These are phyloP conservation scores for Limulus polyphemus DNA, from an alignment of 2,888 invertebrate species.

Conservation along the genomic window DNA sequence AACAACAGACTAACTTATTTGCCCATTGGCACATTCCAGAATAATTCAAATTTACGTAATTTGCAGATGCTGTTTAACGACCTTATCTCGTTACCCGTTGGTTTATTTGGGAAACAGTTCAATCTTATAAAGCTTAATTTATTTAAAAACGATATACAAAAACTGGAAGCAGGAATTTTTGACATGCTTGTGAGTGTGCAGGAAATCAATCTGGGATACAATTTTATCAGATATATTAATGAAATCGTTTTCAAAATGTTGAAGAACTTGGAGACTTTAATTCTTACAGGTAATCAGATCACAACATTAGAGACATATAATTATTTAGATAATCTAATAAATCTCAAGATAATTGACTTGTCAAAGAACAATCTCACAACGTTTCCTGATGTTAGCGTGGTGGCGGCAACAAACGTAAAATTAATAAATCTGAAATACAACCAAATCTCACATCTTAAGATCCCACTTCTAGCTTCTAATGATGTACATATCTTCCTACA, in stretches of 20 bases:
- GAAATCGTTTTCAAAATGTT: no score
- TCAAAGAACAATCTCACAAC: constrained; percentile 49
- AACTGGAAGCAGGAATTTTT: constrained; percentile 4
- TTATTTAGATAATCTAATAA: constrained; percentile 52
- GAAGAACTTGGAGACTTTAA: constrained; percentile 3
- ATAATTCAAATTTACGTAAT: constrained; percentile 19
- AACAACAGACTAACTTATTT: constrained; percentile 18
- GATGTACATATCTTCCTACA: not conserved
- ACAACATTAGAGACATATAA: constrained; percentile 1
- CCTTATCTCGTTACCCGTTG: not conserved
- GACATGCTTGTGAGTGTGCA: not conserved
- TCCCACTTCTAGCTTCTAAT: constrained; percentile 8
- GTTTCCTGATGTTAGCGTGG: constrained; percentile 43
- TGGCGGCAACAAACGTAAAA: constrained; percentile 18
- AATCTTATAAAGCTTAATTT: constrained; percentile 12
- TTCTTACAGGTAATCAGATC: constrained; percentile 14
- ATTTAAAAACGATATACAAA: constrained; percentile 13
- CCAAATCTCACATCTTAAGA: constrained; percentile 7
- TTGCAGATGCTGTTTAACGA: constrained; percentile 24
- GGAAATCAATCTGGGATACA: no score
- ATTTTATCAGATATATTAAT: no score
- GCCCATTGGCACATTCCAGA: constrained; percentile 19
- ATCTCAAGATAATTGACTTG: constrained; percentile 56
- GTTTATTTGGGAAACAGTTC: constrained; percentile 13
- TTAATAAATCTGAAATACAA: constrained; percentile 24